A percentile compares a stretch with the other conserved stretches of the same genome.
phyloP scores from a whole-genome alignment of 2,888 invertebrate species.

The Drosophila robusta region DNA sequence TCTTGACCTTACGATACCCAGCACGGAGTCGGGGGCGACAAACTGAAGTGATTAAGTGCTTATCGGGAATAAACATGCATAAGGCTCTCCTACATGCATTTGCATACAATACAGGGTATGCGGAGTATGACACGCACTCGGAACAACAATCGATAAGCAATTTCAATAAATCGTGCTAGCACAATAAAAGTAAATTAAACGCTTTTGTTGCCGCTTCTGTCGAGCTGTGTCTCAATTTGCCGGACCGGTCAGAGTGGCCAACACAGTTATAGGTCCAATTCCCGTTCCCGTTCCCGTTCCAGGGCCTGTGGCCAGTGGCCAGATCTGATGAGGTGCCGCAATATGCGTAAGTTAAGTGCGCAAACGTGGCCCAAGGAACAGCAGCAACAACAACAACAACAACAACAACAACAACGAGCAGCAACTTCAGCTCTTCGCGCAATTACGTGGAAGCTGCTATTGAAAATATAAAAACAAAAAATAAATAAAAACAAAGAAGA shows the following conservation, averaged over 20 bases:
- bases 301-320: slow-evolving; percentile 28
- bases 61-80: too few relatives aligned
- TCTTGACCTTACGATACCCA: not conserved
- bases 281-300: slow-evolving; percentile 13
- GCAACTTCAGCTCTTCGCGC: slow-evolving; percentile 36
- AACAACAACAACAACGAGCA: slow-evolving; percentile 16
- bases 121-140: slow-evolving; percentile 4
- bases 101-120: slow-evolving; percentile 4
- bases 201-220: slow-evolving; percentile 50
- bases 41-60: too few relatives aligned
- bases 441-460: slow-evolving; percentile 65
- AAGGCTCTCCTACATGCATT: not conserved
- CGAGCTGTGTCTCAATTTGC: slow-evolving; percentile 72
- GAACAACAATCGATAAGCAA: slow-evolving; percentile 54
- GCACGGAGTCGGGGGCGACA: not conserved
- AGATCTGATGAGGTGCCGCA: slow-evolving; percentile 66
- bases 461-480: slow-evolving; percentile 20
- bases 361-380: slow-evolving; percentile 61
- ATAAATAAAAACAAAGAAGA: slow-evolving; percentile 7
- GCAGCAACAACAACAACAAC: slow-evolving; percentile 15
- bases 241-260: slow-evolving; percentile 18
- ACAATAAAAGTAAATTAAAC: slow-evolving; percentile 75
- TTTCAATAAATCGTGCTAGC: slow-evolving; percentile 72
- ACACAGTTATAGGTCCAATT: slow-evolving; percentile 11
- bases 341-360: slow-evolving; percentile 66